Conservation (phyloP, 2,113 vertebrate genomes). For the Myanophis thanlyinensis region DNA sequence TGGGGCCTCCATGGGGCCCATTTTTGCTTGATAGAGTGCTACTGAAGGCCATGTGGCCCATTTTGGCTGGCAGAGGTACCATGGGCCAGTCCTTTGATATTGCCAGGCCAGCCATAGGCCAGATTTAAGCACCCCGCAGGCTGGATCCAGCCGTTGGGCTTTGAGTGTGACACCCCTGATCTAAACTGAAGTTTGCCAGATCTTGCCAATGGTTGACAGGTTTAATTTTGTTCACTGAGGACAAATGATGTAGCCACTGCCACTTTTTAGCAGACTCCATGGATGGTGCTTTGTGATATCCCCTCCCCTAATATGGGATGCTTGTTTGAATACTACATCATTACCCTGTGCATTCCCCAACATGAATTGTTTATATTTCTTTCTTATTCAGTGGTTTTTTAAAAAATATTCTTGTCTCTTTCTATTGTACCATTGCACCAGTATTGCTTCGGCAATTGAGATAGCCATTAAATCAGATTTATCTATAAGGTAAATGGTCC, state of each 20-base stretch:
- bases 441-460: neutral
- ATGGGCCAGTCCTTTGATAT: no score
- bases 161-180: no score
- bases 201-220: neutral
- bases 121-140: no score
- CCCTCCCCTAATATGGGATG: neutral
- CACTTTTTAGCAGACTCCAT: neutral
- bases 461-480: neutral
- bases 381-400: neutral
- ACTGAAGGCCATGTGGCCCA: no score
- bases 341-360: neutral
- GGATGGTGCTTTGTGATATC: neutral
- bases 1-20: no score
- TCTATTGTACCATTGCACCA: neutral
- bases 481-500: neutral
- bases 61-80: no score
- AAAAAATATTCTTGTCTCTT: neutral
- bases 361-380: neutral
- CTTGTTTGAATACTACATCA: neutral
- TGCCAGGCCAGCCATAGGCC: no score
- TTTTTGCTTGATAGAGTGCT: no score
- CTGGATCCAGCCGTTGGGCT: no score
- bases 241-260: neutral
- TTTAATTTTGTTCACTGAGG: neutral
- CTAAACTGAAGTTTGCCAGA: neutral